A percentile compares a stretch with the other conserved stretches of the same genome.
phyloP scores from a whole-genome alignment of 2,113 vertebrate genomes.

The Mustela nigripes region DNA sequence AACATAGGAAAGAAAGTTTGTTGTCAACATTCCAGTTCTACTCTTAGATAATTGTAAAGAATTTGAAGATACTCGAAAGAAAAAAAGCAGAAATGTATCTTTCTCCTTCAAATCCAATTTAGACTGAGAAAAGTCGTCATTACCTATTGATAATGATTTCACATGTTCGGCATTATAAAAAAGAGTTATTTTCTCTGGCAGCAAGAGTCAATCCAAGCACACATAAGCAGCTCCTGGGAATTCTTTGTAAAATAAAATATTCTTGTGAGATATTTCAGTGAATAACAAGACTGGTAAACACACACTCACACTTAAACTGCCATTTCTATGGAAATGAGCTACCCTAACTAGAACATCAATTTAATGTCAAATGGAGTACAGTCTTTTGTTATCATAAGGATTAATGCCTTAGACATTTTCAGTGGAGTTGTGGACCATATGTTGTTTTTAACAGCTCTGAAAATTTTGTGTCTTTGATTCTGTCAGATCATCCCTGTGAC shows the following conservation, averaged over 20 bases:
- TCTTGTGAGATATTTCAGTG: conserved; percentile 36
- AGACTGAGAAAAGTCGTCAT: conserved; percentile 50
- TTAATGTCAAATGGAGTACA: conserved; percentile 47
- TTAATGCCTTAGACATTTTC: conserved; percentile 29
- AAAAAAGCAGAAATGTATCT: conserved; percentile 58
- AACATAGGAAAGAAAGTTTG: conserved; percentile 50
- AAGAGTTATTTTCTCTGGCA: conserved; percentile 30
- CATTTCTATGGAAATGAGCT: conserved; percentile 53
- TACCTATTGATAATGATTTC: conserved; percentile 65
- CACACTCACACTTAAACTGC: background rate
- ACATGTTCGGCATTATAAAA: conserved; percentile 69
- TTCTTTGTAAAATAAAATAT: conserved; percentile 59
- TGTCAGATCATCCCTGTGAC: background rate
- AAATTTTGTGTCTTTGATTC: conserved; percentile 24
- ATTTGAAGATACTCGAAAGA: conserved; percentile 64
- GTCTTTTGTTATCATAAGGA: conserved; percentile 12
- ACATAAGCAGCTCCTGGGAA: background rate
- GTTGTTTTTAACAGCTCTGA: conserved; percentile 45
- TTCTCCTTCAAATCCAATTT: conserved; percentile 74
- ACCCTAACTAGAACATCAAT: conserved; percentile 24
- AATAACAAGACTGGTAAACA: conserved; percentile 58
- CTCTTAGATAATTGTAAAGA: conserved; percentile 49
- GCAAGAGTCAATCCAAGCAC: background rate
- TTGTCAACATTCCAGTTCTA: background rate
- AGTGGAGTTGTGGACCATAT: conserved; percentile 43